Conservation (phyloP, 2,113 vertebrate genomes). For the Pan troglodytes region NHGRI_mPanTro3-v2.1_pri NC_072410.2:120156501-120157000, state of each 20-base stretch:
- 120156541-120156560: rapidly evolving
- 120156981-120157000: conserved; percentile 80
- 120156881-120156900: conserved; percentile 73
- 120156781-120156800: conserved; percentile 81
- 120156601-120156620: not conserved
- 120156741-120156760: conserved; percentile 77
- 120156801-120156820: conserved; percentile 70
- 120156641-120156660: not conserved
- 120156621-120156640: not conserved
- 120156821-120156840: conserved; percentile 72
- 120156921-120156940: conserved; percentile 82
- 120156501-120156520: rapidly evolving
- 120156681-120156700: conserved; percentile 61
- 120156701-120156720: conserved; percentile 78
- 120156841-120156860: conserved; percentile 78
- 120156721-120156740: conserved; percentile 67
- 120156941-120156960: conserved; percentile 80
- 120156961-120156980: conserved; percentile 81
- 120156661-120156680: not conserved
- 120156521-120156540: not conserved
- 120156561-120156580: rapidly evolving
- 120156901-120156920: conserved; percentile 81
- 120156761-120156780: conserved; percentile 76
- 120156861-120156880: conserved; percentile 70
- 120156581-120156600: not conserved